Evolutionary conservation across 2,113 vertebrate genomes (phyloP), one percentile per base, ranked within the genome.

Genomic region (Onychorhynchus coronatus): DNA sequence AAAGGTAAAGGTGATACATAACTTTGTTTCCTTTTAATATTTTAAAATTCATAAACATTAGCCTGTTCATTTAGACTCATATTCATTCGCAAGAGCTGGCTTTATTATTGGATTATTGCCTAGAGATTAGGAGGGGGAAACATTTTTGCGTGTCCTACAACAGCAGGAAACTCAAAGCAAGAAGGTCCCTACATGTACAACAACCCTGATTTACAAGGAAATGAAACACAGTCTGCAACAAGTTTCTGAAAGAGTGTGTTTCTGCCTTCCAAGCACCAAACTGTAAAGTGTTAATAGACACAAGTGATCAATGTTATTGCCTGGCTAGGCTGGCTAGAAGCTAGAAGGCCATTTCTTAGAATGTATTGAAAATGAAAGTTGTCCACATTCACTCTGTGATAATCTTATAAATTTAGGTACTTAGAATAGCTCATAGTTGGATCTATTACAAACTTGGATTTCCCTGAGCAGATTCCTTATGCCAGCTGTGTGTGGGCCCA

Each of bases 401-500:
- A 74, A 31, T 58, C 37, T 49, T 39, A 58, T 73, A 77, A 53
- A 1, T 3, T 13, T 52, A 63, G 0, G 0, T 27, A 49, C 6
- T 18, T 67, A 67, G 20, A 88, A 63, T 17, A 85, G 11, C 22
- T 70, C 10, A 16, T 23, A n/a, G 14, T 5, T 93, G 50, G 9
- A 58, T 67, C 10, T 50, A 8, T 58, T 20, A 46, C 0, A 66
- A 37, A n/a, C 3, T 25, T 53, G 13, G 25, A n/a, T 77, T 73
- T 88, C 41, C 31, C 13, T 61, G 6, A 47, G 33, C 35, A 44
- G 44, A 21, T 6, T 79, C 19, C 10, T 76, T 55, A 53, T 62
- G 15, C 8, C 13, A 58, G 24, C 5, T 2, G 1, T 41, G 8
- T 15, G 21, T 53, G n/a, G 41, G 7, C 16, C 20, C 4, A 1